These are phyloP conservation scores for Lagocephalus sceleratus DNA, from an alignment of 2,797 vertebrate species.

Conservation along the genomic window DNA sequence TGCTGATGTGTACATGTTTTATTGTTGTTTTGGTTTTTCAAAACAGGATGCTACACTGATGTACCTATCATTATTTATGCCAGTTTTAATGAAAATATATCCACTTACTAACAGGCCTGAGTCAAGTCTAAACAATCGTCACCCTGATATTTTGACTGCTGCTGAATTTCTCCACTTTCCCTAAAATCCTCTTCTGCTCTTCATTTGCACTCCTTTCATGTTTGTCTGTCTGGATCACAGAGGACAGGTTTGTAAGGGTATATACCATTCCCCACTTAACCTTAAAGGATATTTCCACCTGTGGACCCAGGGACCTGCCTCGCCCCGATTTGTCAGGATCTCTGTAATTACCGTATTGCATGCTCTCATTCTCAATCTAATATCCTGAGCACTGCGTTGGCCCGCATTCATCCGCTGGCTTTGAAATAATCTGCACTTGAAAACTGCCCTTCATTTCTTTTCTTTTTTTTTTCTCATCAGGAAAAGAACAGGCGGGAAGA, in stretches of 20 bases:
- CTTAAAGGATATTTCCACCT: slow-evolving; percentile 59
- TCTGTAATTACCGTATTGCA: slow-evolving; percentile 50
- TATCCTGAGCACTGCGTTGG: slow-evolving; percentile 59
- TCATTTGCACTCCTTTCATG: not conserved
- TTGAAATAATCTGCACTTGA: slow-evolving; percentile 31
- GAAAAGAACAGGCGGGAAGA: slow-evolving; percentile 34
- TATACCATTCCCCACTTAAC: slow-evolving; percentile 43
- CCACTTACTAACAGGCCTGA: too few species aligned
- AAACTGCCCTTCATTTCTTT: slow-evolving; percentile 46
- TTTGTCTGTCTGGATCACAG: slow-evolving; percentile 51
- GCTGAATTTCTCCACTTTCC: slow-evolving; percentile 7
- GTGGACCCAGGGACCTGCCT: slow-evolving; percentile 39
- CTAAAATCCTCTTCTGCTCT: slow-evolving; percentile 16
- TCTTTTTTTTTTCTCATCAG: slow-evolving; percentile 31
- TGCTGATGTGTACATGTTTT: too few species aligned
- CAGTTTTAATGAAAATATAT: too few species aligned
- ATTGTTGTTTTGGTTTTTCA: too few species aligned
- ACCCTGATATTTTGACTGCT: slow-evolving; percentile 23
- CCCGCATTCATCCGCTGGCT: slow-evolving; percentile 43
- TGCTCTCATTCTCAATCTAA: slow-evolving; percentile 47
- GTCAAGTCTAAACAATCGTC: not conserved
- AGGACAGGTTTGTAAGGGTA: slow-evolving; percentile 45
- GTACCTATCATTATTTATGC: too few species aligned
- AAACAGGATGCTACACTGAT: too few species aligned
- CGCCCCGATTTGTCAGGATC: slow-evolving; percentile 59